Conservation (phyloP, 2,888 invertebrate genomes). For the Dysmachus trigonus region DNA sequence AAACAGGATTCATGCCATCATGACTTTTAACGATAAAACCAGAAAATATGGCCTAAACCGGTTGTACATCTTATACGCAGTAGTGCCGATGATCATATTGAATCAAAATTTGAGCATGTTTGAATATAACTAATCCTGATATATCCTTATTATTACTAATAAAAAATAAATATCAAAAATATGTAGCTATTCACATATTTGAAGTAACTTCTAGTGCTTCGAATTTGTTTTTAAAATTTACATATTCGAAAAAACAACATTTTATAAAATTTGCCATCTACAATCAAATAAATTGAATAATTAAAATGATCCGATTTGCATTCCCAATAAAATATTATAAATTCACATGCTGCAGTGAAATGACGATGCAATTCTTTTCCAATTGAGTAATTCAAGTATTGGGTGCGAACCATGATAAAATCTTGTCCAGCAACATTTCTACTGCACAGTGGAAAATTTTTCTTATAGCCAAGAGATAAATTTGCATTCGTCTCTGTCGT, state of each 20-base stretch:
- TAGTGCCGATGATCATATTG: not conserved
- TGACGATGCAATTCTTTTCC: not conserved
- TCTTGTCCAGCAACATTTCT: slow-evolving; percentile 17
- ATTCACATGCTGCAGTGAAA: not conserved
- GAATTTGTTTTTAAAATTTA: not conserved
- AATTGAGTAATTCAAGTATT: not conserved
- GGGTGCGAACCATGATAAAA: not conserved
- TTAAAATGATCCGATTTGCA: not conserved
- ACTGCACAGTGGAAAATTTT: slow-evolving; percentile 65
- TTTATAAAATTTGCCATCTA: not conserved
- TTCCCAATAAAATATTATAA: not conserved
- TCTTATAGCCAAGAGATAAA: not conserved
- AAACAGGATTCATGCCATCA: not conserved
- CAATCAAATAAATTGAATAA: not conserved
- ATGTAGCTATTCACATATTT: not conserved
- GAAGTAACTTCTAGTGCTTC: not conserved
- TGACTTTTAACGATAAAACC: not conserved
- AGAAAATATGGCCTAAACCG: not conserved
- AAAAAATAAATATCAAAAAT: not conserved
- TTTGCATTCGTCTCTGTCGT: not conserved
- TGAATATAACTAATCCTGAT: not conserved
- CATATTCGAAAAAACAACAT: not conserved
- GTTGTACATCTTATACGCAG: not conserved
- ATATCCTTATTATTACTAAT: not conserved
- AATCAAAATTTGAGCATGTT: not conserved